Percentiles rank a stretch among this genome's conserved stretches.
Evolutionary conservation across 2,113 vertebrate species (phyloP).

Genomic region (Lampris megalopsis): DNA sequence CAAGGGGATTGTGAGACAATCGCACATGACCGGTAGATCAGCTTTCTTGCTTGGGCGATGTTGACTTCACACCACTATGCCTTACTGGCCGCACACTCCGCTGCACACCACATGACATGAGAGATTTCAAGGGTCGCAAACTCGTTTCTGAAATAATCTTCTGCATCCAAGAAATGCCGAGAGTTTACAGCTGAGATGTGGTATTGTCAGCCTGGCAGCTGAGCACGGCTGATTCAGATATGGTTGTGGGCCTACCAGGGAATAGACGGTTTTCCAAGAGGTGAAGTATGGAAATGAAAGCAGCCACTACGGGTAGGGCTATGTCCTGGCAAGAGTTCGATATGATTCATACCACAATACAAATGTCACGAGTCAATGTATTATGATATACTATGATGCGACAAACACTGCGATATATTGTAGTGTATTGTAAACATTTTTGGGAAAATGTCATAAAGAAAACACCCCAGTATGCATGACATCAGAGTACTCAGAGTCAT

Average conservation of each 20-base stretch:
- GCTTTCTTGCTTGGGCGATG: background rate
- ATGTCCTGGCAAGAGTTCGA: background rate
- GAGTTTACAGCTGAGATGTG: slow-evolving; percentile 8
- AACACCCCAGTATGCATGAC: too few relatives aligned
- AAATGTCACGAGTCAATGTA: background rate
- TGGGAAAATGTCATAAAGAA: too few relatives aligned
- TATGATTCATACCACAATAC: background rate
- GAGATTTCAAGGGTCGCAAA: slow-evolving; percentile 21
- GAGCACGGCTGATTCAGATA: slow-evolving; percentile 18
- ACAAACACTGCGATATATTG: background rate
- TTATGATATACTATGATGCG: background rate
- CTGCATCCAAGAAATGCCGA: slow-evolving; percentile 10
- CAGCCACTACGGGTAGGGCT: too few relatives aligned
- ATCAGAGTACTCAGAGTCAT: too few relatives aligned
- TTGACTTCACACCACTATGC: slow-evolving; percentile 36
- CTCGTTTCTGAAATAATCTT: slow-evolving; percentile 24
- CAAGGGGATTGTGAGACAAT: slow-evolving; percentile 35
- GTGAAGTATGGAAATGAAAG: too few relatives aligned
- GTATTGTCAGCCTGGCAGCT: slow-evolving; percentile 4
- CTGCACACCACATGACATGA: slow-evolving; percentile 5
- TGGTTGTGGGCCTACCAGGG: slow-evolving; percentile 1
- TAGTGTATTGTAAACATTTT: background rate
- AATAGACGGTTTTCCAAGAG: background rate
- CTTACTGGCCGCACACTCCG: slow-evolving; percentile 1
- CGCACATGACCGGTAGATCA: slow-evolving; percentile 47